phyloP scores from a whole-genome alignment of 2,888 invertebrate genomes.

The Sminthurides aquaticus region DNA sequence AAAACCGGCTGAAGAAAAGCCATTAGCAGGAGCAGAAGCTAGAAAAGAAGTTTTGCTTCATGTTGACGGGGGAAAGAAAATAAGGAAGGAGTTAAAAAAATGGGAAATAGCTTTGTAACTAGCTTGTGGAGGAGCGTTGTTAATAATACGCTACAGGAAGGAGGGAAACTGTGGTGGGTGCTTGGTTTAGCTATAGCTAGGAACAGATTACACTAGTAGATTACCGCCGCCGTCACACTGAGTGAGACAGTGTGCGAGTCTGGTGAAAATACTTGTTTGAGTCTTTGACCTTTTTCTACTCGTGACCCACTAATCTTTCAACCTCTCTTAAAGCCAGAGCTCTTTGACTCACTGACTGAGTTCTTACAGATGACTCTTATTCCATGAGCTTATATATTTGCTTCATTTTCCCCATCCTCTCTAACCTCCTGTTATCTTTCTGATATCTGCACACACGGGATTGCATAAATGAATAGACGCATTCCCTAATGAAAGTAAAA shows the following conservation, averaged over 20 bases:
- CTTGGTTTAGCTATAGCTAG: no score
- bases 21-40: no score
- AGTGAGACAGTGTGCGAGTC: not conserved
- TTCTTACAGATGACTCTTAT: not conserved
- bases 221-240: slow-evolving; percentile 8
- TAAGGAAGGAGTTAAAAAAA: no score
- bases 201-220: slow-evolving; percentile 4
- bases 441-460: not conserved
- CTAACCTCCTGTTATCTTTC: no score
- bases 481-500: not conserved
- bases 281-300: slow-evolving; percentile 19
- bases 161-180: no score
- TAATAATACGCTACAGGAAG: no score
- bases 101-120: no score
- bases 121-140: no score
- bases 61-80: no score
- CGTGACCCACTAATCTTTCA: slow-evolving; percentile 24
- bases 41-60: no score
- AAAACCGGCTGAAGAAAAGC: no score
- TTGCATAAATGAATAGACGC: not conserved
- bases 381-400: not conserved
- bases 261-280: slow-evolving; percentile 18
- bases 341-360: not conserved
- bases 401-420: not conserved
- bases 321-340: not conserved